phyloP scores from a whole-genome alignment of 1,140 invertebrate species.

The Drosophila albomicans region DNA sequence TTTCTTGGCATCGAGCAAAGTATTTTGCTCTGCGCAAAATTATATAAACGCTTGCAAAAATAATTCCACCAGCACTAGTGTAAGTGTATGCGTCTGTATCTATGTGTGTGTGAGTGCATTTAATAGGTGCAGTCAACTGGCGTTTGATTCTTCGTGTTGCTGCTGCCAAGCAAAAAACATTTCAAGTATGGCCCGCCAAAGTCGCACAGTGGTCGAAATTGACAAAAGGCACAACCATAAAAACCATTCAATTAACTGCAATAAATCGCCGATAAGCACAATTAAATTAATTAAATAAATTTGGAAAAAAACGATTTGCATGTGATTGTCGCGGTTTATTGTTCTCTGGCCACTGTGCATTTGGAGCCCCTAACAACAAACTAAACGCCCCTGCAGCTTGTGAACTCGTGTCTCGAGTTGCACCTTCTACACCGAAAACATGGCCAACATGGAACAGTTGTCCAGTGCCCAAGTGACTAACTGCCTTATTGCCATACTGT shows the following conservation, averaged over 20 bases:
- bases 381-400: slow-evolving; percentile 38
- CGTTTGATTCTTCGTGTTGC: slow-evolving; percentile 47
- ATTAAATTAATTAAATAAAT: slow-evolving; percentile 3
- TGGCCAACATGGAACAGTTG: slow-evolving; percentile 23
- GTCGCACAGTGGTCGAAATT: slow-evolving; percentile 31
- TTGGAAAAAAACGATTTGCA: background rate
- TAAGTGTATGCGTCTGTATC: slow-evolving; percentile 39
- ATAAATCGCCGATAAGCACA: slow-evolving; percentile 1
- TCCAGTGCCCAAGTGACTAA: slow-evolving; percentile 35
- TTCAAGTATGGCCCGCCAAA: slow-evolving; percentile 40
- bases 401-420: background rate
- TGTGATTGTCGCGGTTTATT: background rate
- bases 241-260: slow-evolving; percentile 8
- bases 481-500: slow-evolving; percentile 25
- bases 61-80: slow-evolving; percentile 40
- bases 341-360: slow-evolving; percentile 24
- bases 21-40: slow-evolving; percentile 68
- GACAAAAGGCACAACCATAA: background rate
- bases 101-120: slow-evolving; percentile 38
- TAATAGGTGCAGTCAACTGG: slow-evolving; percentile 68
- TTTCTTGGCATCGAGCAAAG: slow-evolving; percentile 43
- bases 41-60: slow-evolving; percentile 73
- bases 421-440: slow-evolving; percentile 27
- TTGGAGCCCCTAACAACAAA: slow-evolving; percentile 3
- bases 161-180: slow-evolving; percentile 31